Evolutionary conservation across 53 echinoderm and acorn worm species (phyloP), one percentile per base, ranked within the genome.

Genomic region (Holothuria leucospilota): DNA sequence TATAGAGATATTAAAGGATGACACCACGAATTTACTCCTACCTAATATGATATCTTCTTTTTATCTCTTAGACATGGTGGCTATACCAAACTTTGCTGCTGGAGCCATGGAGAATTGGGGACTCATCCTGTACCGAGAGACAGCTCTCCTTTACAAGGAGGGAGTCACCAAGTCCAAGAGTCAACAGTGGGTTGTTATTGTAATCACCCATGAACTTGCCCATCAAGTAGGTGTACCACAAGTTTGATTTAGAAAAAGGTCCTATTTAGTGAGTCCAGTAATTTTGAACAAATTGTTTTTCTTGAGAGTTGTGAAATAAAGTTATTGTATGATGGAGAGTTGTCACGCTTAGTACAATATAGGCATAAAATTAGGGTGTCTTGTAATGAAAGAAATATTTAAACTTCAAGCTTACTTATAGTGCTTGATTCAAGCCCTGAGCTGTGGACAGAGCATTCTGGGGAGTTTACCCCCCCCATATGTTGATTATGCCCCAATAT

Each of bases 91-190:
- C 58, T 96, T 94, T 53, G 81, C 85, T 20, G 90, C 93, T 29
- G 96, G 96, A 18, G 96, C 94, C 11, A 96, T 96, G 96, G 96
- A 96, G 83, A 96, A 96, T 85, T 96, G 96, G 96, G 96, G 96
- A 20, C 64, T 97, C 42, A 95, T 97, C 29, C 93, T 94, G 16
- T 97, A 97, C 84, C 86, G 93, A 15, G 91, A 95, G 80, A 56
- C 84, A 18, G 89, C 91, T 30, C 86, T 95, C 27, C 84, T 97
- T 14, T 93, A 90, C 73, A 91, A 95, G 40, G 86, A 89, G 34
- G 82, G 85, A 12, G 88, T 91, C 10, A 90, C 93, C 41, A 78
- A 91, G 8, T 67, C 91, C 14, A 20, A 29, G 6, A 85, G 73
- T 49, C 88, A 88, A 81, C 81, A 88, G 66, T 90, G 93, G 88